Conservation (phyloP, 2,113 vertebrate species). For the Malurus elegans region DNA sequence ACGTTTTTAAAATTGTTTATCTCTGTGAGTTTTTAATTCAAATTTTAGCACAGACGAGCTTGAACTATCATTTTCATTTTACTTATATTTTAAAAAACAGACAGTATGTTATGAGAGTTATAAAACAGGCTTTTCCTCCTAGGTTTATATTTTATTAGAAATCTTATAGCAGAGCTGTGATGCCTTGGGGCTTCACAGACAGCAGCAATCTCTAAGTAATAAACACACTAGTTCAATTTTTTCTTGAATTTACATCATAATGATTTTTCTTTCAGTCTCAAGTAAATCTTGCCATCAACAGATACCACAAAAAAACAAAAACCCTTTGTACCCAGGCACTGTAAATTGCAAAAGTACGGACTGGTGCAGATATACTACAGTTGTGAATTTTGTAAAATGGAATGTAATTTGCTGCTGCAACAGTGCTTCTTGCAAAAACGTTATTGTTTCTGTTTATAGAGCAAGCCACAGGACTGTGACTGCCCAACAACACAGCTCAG, state of each 20-base stretch:
- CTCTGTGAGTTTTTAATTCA: not conserved
- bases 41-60: not conserved
- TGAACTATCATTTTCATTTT: not conserved
- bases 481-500: rapidly evolving
- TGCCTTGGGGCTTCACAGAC: not conserved
- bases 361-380: not conserved
- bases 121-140: not conserved
- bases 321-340: not conserved
- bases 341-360: not conserved
- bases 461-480: not conserved
- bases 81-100: not conserved
- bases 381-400: not conserved
- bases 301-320: not conserved
- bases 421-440: not conserved
- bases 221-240: not conserved
- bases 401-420: not conserved
- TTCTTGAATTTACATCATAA: not conserved
- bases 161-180: not conserved
- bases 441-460: not conserved
- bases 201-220: not conserved
- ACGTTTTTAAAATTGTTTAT: not conserved
- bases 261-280: not conserved
- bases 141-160: not conserved
- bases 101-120: not conserved
- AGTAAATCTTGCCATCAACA: not conserved